These are phyloP conservation scores for Nesogale talazaci DNA, from an alignment of 2,113 vertebrate genomes.

Conservation along the genomic window DNA sequence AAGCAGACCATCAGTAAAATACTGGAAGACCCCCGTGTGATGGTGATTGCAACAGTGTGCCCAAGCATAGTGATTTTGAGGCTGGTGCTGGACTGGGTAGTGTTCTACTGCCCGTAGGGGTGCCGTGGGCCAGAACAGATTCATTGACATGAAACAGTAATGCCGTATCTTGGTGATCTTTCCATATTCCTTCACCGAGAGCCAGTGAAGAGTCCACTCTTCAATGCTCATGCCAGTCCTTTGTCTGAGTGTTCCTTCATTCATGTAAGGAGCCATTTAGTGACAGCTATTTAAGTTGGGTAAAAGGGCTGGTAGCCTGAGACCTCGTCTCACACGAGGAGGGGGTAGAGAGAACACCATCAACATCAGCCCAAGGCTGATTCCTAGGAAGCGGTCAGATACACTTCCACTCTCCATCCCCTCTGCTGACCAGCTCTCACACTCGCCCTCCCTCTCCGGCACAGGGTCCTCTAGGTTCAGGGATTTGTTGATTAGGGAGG, in stretches of 20 bases:
- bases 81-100: background rate
- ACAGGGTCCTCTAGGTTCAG: background rate
- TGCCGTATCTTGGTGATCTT: background rate
- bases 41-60: background rate
- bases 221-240: fast-evolving
- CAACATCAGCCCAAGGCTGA: background rate
- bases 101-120: background rate
- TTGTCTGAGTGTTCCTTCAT: no score
- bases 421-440: background rate
- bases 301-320: background rate
- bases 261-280: background rate
- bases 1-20: background rate
- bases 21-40: background rate
- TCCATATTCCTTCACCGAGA: background rate
- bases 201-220: background rate
- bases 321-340: background rate
- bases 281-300: background rate
- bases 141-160: background rate
- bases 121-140: background rate
- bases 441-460: background rate
- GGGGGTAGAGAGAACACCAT: background rate
- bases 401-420: background rate
- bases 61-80: background rate
- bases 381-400: background rate
- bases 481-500: no score